Evolutionary conservation across 2,113 vertebrate genomes (phyloP), one percentile per base, ranked within the genome.

Genomic region (Fulica atra): DNA sequence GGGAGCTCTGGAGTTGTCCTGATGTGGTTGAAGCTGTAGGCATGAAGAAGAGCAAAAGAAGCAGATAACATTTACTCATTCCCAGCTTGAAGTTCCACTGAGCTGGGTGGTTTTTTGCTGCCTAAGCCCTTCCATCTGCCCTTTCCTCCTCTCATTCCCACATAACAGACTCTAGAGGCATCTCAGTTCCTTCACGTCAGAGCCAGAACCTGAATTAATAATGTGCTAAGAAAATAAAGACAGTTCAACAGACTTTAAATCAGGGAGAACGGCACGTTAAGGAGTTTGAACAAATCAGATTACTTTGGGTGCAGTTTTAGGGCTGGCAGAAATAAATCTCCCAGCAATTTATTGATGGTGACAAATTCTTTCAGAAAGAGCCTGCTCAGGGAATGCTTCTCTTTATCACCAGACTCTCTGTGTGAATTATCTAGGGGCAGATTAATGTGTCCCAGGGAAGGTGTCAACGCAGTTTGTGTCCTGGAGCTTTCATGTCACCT

Each of bases 191-290:
- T 68, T 53, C 65, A 50, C 28, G 11, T 89, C 91, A 33, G 73
- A 91, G 92, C 61, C 93, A 89, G 90, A 35, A 54, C 14, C 74
- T 85, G 95, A 94, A 93, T 92, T 93, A 93, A 94, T 95, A 79
- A 95, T 40, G 66, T 88, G 81, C 92, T 86, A 60, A 90, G 96
- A 69, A 97, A 96, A 96, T 87, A 92, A 88, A 96, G 92, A 72
- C 24, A 63, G 79, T 89, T 85, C 85, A 72, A 89, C 90, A 86
- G 92, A 56, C 92, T 64, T 57, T 95, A 96, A 95, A 93, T 97
- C 92, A 89, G 79, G 95, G 73, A 83, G 93, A 94, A 78, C 87
- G 51, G 92, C 78, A 21, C 24, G 89, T 86, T 86, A 90, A 89
- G 82, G 95, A 84, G 81, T 80, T 82, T 87, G 92, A 60, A 92